A percentile compares a stretch with the other conserved stretches of the same genome.
Conservation (phyloP, 2,113 vertebrate genomes). For the Scatophagus argus region DNA sequence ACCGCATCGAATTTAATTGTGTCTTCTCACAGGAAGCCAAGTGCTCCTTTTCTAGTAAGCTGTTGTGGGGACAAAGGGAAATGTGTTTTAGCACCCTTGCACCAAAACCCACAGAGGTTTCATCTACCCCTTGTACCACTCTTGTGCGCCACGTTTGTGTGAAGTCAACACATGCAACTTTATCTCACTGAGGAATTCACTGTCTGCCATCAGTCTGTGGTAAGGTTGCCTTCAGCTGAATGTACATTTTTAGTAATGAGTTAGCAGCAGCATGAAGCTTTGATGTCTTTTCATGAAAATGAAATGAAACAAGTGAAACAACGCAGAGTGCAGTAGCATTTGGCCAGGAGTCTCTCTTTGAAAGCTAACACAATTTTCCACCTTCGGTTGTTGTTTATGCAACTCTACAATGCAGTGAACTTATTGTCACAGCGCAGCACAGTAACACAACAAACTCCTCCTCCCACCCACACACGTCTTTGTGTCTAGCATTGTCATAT, state of each 20-base stretch:
- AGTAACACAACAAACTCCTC: neutral
- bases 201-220: neutral
- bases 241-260: neutral
- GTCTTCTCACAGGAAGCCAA: constrained; percentile 67
- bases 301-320: constrained; percentile 9
- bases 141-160: neutral
- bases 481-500: neutral
- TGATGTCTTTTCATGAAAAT: neutral
- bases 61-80: neutral
- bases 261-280: neutral
- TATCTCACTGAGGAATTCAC: neutral
- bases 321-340: neutral
- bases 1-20: constrained; percentile 7
- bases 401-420: neutral
- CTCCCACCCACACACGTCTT: constrained; percentile 33
- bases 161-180: neutral
- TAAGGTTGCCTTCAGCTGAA: neutral
- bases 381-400: constrained; percentile 1
- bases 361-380: constrained; percentile 39
- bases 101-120: constrained; percentile 70
- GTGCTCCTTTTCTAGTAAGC: neutral
- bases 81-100: constrained; percentile 68
- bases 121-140: neutral
- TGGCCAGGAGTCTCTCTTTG: neutral
- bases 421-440: neutral